These are phyloP conservation scores for Clangula hyemalis DNA, from an alignment of 2,797 vertebrate species.

Conservation along the genomic window DNA sequence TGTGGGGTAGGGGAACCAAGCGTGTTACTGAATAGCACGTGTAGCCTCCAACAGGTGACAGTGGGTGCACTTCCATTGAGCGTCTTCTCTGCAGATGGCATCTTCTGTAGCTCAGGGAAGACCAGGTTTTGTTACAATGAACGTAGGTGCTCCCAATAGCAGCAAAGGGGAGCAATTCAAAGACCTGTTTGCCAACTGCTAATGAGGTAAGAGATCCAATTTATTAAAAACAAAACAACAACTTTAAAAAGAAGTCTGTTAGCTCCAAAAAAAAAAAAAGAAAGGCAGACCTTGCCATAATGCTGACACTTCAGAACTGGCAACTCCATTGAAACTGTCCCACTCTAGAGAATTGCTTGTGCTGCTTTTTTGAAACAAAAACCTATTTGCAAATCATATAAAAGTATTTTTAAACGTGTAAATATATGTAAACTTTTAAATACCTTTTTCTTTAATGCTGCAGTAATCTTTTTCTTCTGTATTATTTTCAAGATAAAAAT, in stretches of 20 bases:
- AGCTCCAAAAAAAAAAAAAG: background rate
- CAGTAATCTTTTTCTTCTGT: conserved; percentile 51
- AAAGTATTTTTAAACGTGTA: conserved; percentile 67
- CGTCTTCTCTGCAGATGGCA: background rate
- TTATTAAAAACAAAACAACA: background rate
- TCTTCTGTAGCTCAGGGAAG: background rate
- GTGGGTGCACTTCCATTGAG: background rate
- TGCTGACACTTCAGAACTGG: conserved; percentile 14
- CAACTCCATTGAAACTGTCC: background rate
- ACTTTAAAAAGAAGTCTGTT: background rate
- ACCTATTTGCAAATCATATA: conserved; percentile 37
- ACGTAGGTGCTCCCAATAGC: background rate
- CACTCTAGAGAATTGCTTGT: conserved; percentile 12
- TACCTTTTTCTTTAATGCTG: conserved; percentile 62
- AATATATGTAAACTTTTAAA: conserved; percentile 68
- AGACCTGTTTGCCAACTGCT: background rate
- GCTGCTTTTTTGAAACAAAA: conserved; percentile 36
- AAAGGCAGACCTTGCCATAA: background rate
- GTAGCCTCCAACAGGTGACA: background rate
- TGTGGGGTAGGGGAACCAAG: background rate
- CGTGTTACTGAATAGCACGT: background rate
- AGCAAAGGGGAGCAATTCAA: background rate
- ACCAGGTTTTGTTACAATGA: background rate
- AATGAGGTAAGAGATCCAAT: background rate
- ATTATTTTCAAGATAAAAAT: conserved; percentile 46